Base-by-base conservation (phyloP, 2,797 vertebrate genomes). In the Tachyglossus aculeatus region DNA sequence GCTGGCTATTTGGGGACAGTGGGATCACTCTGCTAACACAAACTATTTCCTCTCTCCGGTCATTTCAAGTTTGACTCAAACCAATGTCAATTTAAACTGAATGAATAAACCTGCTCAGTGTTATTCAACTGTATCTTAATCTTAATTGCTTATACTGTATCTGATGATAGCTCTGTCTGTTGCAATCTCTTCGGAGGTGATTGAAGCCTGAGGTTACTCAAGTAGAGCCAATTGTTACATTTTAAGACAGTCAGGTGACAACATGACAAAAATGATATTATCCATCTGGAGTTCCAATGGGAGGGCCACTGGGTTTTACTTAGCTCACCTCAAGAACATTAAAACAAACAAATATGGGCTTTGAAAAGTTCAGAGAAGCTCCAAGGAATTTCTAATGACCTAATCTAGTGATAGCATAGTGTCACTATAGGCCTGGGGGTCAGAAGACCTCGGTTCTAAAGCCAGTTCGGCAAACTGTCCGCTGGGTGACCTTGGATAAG, bases 181-280 rank as follows among this genome's bases (percentile, higher is more conserved):
- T 71, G 41, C 63, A 80, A 80, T 61, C 22, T 25, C 38, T 55
- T 74, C 78, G 77, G 75, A 55, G 54, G 77, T 82, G 82, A 81
- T 75, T 69, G 74, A 88, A 86, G 70, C 54, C 85, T 74, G 77
- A 88, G 84, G 71, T 77, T 70, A 81, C 50, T 83, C 69, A 79
- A 73, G 39, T 74, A 63, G 73, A 83, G 58, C 77, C 82, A 78
- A 87, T 77, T 86, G 69, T 83, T 80, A 54, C 71, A 78, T 80
- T 86, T 86, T 81, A 86, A 84, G 89, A 67, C 79, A 81, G 75
- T 80, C 82, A 78, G n/a, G n/a, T n/a, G n/a, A n/a, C n/a, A n/a
- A n/a, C n/a, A n/a, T n/a, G n/a, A n/a, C n/a, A n/a, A n/a, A n/a
- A n/a, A n/a, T n/a, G n/a, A n/a, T n/a, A n/a, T n/a, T n/a, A n/a